Evolutionary conservation across 2,888 invertebrate genomes (phyloP), one percentile per base, ranked within the genome.

Genomic region (Sphaeridia pumilis): DNA sequence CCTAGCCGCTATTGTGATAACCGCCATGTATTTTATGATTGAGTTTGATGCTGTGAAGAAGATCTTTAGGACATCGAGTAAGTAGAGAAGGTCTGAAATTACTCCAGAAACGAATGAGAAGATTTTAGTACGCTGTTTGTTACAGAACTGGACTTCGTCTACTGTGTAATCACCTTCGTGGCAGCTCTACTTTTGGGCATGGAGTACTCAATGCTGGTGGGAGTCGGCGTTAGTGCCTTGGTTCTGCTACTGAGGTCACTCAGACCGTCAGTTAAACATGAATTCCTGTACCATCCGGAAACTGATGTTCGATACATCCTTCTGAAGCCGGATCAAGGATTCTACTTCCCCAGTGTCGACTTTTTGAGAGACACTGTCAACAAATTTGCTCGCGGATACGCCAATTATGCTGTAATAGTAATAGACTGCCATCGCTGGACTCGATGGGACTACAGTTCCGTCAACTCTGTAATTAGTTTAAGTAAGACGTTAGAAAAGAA

Each of bases 161-260:
- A 88, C 12, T 87, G 87, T 49, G 68, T 87, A 35, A 80, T 82
- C 20, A 89, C 92, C 22, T 92, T 92, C 70, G 69, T 89, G 44
- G 80, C 84, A 51, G 90, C 89, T 65, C 75, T 93, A 42, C 76
- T 83, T 41, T 72, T 90, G 59, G 87, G 85, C 50, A 74, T 90
- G 65, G 87, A 92, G 76, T 79, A 85, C 69, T 92, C 92, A 65
- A 90, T 93, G 67, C 74, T 87, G 3, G 76, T 82, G 55, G 90
- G 90, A 28, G 80, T 88, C 43, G 81, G 82, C 25, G 73, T 87
- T 47, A 88, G 88, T 70, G 75, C 89, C 53, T 72, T 86, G 49
- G 85, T 88, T 68, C 84, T 89, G 63, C 75, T 90, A 47, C 87
- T 89, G 68, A 84, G 87, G 71, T 85, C 86, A n/a, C 87, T 89